Evolutionary conservation across 2,113 vertebrate species (phyloP), one percentile per base, ranked within the genome.

Genomic region (Lonchura striata): DNA sequence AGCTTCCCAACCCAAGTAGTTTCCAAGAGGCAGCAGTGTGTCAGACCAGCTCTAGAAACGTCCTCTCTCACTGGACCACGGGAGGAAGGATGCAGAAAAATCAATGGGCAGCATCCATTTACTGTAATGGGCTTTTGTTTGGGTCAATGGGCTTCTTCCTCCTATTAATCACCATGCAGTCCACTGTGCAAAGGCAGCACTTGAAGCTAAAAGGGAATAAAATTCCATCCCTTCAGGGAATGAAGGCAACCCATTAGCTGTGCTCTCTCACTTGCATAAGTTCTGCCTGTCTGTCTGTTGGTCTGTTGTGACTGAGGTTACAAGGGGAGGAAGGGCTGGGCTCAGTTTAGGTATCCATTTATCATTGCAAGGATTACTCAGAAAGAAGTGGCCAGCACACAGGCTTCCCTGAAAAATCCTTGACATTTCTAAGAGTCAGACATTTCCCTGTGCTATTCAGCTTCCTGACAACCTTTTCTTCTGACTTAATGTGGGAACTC

Each of bases 101-200:
- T 90, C 81, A 76, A 95, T 54, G 37, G 50, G 50, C 59, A 94
- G 61, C 4, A 6, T 86, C 87, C 78, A 66, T 76, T 95, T 95
- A 69, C 94, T 76, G 81, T 87, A 92, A 95, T 82, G 89, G 81
- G 53, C 93, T 97, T 94, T 61, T 47, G 49, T 79, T 76, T 94
- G 87, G 89, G 89, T 94, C 93, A 91, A 47, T 52, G 84, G 61
- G 63, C 80, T 96, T 82, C 87, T 91, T 94, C 95, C 68, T 95
- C 59, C 86, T 91, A 23, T 97, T 96, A 96, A 92, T 98, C 94
- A 96, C 30, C 3, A 2, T 71, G 54, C 24, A 44, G 47, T 37
- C 49, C 33, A 24, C 86, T 4, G 31, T 69, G 57, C 82, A 95
- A 88, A 93, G 86, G 86, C 82, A 90, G 71, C 7, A 49, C 86